A percentile compares a stretch with the other conserved stretches of the same genome.
These are phyloP conservation scores for Strongylocentrotus purpuratus DNA, from an alignment of 35 echinoderm and acorn worm species.

Conservation along the genomic window DNA sequence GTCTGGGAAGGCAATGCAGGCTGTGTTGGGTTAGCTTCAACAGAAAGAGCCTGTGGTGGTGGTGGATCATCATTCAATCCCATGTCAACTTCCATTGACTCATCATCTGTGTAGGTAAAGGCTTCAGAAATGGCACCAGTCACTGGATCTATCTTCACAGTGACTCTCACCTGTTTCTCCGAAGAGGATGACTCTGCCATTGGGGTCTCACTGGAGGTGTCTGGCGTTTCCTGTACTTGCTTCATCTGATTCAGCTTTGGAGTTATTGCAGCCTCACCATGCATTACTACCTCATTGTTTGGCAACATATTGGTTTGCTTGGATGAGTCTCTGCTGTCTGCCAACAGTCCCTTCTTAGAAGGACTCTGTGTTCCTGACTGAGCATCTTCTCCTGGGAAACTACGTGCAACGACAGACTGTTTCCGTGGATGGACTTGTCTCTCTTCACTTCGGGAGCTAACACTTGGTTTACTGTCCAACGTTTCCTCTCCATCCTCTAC, in stretches of 20 bases:
- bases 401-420: background rate
- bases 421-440: background rate
- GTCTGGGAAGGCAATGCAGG: background rate
- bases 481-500: background rate
- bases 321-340: background rate
- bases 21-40: background rate
- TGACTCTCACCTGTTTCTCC: background rate
- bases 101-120: background rate
- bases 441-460: background rate
- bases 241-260: background rate
- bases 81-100: background rate
- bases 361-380: background rate
- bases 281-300: background rate
- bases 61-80: background rate
- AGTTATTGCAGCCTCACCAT: background rate
- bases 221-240: background rate
- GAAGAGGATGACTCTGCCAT: background rate
- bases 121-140: conserved; percentile 28
- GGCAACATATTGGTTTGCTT: background rate
- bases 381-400: background rate
- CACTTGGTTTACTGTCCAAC: background rate
- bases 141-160: conserved; percentile 24
- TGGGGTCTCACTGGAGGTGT: background rate
- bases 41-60: background rate
- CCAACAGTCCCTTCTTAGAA: background rate